These are phyloP conservation scores for Melikaiella ostensackeni DNA, from an alignment of 2,888 invertebrate genomes.

Conservation along the genomic window DNA sequence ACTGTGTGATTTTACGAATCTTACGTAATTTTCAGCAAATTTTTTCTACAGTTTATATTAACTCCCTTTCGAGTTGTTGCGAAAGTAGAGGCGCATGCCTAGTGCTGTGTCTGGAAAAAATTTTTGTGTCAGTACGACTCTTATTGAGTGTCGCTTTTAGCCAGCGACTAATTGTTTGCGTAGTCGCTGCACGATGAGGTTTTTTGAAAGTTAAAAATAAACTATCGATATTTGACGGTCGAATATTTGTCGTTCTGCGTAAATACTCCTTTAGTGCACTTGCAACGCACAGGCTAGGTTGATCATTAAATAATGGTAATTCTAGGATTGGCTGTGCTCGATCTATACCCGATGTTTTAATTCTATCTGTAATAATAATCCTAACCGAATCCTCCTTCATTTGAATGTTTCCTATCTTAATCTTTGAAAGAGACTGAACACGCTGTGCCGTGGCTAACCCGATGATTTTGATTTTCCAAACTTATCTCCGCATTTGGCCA, in stretches of 20 bases:
- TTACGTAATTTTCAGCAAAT: too few relatives aligned
- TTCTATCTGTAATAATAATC: conserved; percentile 6
- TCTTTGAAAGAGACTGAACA: background rate
- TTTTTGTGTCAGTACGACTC: conserved; percentile 20
- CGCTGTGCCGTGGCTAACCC: conserved; percentile 43
- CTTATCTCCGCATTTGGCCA: conserved; percentile 7
- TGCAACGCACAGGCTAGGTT: conserved; percentile 42
- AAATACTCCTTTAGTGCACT: conserved; percentile 24
- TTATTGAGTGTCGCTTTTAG: conserved; percentile 1
- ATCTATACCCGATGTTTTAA: conserved; percentile 41
- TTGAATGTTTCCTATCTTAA: conserved; percentile 4
- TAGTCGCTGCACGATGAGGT: conserved; percentile 8
- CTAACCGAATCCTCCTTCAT: background rate
- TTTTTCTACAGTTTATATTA: too few relatives aligned
- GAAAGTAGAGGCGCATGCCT: background rate
- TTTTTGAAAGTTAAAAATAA: conserved; percentile 40
- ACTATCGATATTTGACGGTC: background rate
- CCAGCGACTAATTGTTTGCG: conserved; percentile 11
- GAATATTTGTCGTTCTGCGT: background rate
- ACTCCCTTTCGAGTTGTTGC: background rate
- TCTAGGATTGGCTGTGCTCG: conserved; percentile 40
- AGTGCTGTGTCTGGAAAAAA: background rate
- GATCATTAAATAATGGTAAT: conserved; percentile 38
- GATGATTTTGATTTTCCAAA: conserved; percentile 50
- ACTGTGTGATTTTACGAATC: too few relatives aligned